Conservation (phyloP, 2,113 vertebrate genomes). For the Lagopus leucura region DNA sequence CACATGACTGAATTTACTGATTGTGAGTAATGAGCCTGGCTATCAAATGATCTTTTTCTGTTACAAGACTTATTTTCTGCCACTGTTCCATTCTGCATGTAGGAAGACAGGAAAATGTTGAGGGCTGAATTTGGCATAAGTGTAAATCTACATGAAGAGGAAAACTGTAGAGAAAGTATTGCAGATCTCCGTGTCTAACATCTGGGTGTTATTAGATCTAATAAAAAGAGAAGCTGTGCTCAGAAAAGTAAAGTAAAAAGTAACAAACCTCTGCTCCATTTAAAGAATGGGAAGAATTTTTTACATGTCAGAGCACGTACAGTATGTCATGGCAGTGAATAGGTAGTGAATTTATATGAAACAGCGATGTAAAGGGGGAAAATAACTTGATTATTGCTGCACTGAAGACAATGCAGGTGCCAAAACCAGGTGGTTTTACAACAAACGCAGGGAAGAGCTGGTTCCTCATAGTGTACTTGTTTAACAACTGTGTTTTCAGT, state of each 20-base stretch:
- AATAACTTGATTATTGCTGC: not conserved
- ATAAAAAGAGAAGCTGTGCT: not conserved
- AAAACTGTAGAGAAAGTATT: not conserved
- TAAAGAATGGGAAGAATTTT: not conserved
- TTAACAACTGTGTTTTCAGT: not conserved
- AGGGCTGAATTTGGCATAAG: not conserved
- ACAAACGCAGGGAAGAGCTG: not conserved
- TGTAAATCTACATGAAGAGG: not conserved
- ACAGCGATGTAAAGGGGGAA: not conserved
- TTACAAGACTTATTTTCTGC: not conserved
- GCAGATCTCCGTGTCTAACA: not conserved
- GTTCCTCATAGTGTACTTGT: not conserved
- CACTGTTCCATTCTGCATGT: not conserved
- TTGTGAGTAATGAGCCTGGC: constrained; percentile 79
- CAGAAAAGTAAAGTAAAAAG: not conserved
- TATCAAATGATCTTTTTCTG: accelerated
- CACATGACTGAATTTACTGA: constrained; percentile 91
- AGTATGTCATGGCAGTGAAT: not conserved
- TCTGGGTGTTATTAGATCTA: not conserved
- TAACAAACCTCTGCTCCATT: not conserved
- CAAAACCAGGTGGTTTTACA: not conserved
- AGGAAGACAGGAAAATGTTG: not conserved
- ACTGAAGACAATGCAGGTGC: not conserved
- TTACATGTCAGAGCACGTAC: not conserved
- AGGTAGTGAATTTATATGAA: not conserved